These are phyloP conservation scores for Schizopygopsis malacanthus DNA, from an alignment of 2,797 vertebrate genomes.

Conservation along the genomic window DNA sequence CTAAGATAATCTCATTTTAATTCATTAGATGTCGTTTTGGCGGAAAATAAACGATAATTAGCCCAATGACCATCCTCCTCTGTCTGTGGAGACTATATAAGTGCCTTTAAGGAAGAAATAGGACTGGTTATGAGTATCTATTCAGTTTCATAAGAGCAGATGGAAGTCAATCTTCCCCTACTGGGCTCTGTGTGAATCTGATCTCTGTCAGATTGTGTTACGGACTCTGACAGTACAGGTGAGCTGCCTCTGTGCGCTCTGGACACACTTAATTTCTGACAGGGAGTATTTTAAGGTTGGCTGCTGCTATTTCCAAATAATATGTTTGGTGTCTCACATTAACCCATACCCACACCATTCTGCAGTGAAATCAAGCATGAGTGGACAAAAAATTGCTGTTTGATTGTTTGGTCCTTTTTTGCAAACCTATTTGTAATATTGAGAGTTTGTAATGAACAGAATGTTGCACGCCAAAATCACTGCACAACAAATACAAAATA, in stretches of 20 bases:
- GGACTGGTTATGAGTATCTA: background rate
- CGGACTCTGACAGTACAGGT: conserved; percentile 28
- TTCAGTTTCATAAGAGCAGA: conserved; percentile 17
- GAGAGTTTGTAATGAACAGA: background rate
- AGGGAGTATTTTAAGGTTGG: conserved; percentile 36
- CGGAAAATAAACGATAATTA: conserved; percentile 46
- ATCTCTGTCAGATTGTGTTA: conserved; percentile 47
- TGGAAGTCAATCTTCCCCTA: conserved; percentile 16
- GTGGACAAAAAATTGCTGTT: background rate
- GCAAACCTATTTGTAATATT: background rate
- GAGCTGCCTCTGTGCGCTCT: conserved; percentile 17
- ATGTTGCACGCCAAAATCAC: background rate
- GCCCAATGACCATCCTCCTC: conserved; percentile 23
- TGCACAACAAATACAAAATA: background rate
- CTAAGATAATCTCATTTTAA: conserved; percentile 39
- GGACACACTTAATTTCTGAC: conserved; percentile 29
- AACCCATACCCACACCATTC: background rate
- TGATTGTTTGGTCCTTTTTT: background rate
- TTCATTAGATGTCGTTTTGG: conserved; percentile 42
- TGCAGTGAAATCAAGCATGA: conserved; percentile 4
- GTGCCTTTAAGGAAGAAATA: conserved; percentile 21
- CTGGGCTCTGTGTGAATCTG: conserved; percentile 13
- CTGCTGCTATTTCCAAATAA: conserved; percentile 31
- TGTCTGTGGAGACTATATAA: conserved; percentile 28
- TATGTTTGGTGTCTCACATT: background rate